Evolutionary conservation across 2,113 vertebrate genomes (phyloP).

Genomic region (Etheostoma cragini): DNA sequence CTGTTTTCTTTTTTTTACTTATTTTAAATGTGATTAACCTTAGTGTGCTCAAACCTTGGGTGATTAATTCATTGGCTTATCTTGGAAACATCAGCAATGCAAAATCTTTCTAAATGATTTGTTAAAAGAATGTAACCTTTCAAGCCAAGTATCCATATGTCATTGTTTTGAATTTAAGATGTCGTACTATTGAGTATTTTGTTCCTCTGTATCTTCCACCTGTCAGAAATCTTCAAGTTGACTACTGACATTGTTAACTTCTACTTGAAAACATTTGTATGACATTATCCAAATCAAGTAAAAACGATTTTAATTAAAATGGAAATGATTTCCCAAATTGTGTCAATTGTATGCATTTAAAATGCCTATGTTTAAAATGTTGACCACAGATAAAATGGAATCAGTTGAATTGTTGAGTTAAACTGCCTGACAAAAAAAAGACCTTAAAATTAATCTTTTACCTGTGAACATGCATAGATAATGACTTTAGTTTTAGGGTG

Average conservation of each 20-base stretch:
- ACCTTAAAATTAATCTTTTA: not conserved
- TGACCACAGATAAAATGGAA: not conserved
- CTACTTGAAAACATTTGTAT: conserved; percentile 40
- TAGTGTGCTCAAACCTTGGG: not conserved
- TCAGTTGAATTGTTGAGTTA: not conserved
- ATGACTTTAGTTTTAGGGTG: no score
- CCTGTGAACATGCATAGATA: no score
- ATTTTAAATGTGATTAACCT: conserved; percentile 19
- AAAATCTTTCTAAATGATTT: conserved; percentile 36
- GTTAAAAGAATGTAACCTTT: conserved; percentile 34
- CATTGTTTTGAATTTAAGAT: conserved; percentile 41
- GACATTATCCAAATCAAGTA: conserved; percentile 38
- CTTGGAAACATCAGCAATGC: conserved; percentile 7
- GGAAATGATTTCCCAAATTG: conserved; percentile 6
- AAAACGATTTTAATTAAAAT: conserved; percentile 53
- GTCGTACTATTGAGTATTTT: conserved; percentile 10
- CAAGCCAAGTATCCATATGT: conserved; percentile 26
- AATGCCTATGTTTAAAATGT: not conserved
- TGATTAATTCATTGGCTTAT: not conserved
- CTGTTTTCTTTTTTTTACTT: not conserved
- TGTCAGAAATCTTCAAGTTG: not conserved
- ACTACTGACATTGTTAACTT: conserved; percentile 18
- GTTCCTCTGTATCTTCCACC: conserved; percentile 14
- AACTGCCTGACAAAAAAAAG: not conserved
- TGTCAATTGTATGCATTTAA: not conserved